These are phyloP conservation scores for Microcebus lehilahytsara DNA, from an alignment of 2,113 vertebrate species.

Conservation along the genomic window DNA sequence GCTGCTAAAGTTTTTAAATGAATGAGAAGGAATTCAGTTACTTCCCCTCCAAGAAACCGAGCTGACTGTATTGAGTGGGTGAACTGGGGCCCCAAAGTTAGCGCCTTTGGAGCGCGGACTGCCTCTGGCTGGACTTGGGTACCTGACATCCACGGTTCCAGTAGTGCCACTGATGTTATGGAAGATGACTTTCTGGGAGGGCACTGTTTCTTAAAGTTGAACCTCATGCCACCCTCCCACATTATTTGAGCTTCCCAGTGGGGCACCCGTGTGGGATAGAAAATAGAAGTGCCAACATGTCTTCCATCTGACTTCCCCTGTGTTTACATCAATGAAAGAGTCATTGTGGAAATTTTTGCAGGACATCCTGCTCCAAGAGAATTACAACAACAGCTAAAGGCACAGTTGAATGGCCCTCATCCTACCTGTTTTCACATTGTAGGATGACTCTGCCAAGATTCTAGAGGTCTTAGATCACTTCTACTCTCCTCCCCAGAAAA, in stretches of 20 bases:
- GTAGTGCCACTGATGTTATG: neutral
- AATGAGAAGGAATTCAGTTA: neutral
- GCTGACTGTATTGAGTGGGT: neutral
- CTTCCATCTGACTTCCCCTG: neutral
- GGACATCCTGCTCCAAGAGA: neutral
- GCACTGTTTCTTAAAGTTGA: neutral
- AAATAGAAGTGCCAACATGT: neutral
- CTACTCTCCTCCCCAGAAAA: neutral
- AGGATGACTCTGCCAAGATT: neutral
- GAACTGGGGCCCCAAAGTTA: neutral
- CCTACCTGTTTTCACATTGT: neutral
- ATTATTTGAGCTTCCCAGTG: neutral
- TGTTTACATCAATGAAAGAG: neutral
- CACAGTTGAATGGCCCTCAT: neutral
- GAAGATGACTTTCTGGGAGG: neutral
- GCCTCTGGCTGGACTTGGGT: neutral
- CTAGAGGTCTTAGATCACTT: neutral
- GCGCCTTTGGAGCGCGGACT: neutral
- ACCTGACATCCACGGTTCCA: too few species aligned
- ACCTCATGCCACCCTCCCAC: neutral
- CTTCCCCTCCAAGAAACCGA: neutral
- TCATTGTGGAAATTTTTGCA: neutral
- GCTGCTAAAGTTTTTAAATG: slow-evolving; percentile 5
- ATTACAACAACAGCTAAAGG: neutral
- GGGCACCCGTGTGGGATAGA: neutral